Percentiles rank a stretch among this genome's conserved stretches.
Evolutionary conservation across 2,888 invertebrate species (phyloP).

Genomic region (Lasioglossum villosulum): DNA sequence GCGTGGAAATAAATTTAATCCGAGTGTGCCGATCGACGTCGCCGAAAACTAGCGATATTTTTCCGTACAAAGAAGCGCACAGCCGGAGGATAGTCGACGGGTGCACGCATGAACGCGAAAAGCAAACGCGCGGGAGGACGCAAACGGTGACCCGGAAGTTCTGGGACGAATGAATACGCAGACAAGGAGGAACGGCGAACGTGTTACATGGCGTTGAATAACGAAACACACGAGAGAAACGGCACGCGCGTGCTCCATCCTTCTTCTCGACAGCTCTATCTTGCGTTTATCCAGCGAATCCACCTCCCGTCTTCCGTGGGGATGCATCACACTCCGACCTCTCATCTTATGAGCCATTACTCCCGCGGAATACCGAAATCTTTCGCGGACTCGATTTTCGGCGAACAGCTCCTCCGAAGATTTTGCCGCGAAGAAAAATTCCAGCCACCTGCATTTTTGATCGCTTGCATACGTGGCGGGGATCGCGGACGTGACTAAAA

Average conservation of each 20-base stretch:
- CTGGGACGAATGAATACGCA: conserved; percentile 30
- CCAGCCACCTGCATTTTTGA: conserved; percentile 16
- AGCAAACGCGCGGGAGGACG: conserved; percentile 18
- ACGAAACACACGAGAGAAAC: conserved; percentile 49
- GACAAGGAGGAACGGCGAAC: conserved; percentile 25
- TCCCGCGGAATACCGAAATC: conserved; percentile 77
- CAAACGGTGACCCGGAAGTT: conserved; percentile 15
- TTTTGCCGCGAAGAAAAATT: conserved; percentile 37
- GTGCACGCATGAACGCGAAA: conserved; percentile 19
- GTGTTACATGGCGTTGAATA: conserved; percentile 55
- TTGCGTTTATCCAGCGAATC: conserved; percentile 76
- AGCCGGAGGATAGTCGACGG: not conserved
- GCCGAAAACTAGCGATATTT: not conserved
- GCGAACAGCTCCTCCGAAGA: conserved; percentile 27
- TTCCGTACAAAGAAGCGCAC: not conserved
- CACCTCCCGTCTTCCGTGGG: conserved; percentile 68
- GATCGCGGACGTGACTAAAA: conserved; percentile 34
- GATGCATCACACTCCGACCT: conserved; percentile 51
- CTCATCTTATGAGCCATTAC: conserved; percentile 74
- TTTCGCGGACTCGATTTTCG: conserved; percentile 63
- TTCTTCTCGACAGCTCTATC: conserved; percentile 82
- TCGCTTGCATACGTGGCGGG: not conserved
- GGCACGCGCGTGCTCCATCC: conserved; percentile 79
- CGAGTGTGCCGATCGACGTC: not conserved
- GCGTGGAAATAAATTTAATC: not conserved